phyloP scores from a whole-genome alignment of 2,888 invertebrate genomes.

The Pterostichus niger region DNA sequence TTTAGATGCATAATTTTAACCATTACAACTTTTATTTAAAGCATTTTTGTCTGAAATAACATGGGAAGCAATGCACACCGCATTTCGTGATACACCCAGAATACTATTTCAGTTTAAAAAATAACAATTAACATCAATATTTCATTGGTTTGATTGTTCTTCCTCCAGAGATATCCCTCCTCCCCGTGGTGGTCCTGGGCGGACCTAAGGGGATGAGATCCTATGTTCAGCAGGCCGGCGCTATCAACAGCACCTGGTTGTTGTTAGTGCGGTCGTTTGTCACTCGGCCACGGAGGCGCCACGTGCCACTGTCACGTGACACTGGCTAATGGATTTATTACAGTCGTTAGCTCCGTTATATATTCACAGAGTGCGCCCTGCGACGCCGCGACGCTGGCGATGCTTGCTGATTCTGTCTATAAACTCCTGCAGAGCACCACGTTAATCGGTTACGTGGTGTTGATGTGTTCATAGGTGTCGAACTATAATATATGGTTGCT shows the following conservation, averaged over 20 bases:
- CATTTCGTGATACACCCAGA: too few species aligned
- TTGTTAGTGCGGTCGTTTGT: constrained; percentile 67
- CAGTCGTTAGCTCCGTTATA: constrained; percentile 67
- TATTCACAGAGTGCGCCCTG: constrained; percentile 58
- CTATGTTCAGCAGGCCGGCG: constrained; percentile 48
- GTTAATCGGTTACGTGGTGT: constrained; percentile 31
- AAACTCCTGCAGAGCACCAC: constrained; percentile 41
- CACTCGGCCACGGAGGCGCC: constrained; percentile 65
- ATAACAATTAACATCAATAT: too few species aligned
- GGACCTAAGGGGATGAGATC: constrained; percentile 4
- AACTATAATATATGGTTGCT: background rate
- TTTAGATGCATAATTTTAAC: too few species aligned
- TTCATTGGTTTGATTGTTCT: background rate
- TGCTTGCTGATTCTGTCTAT: constrained; percentile 58
- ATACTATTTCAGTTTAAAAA: too few species aligned
- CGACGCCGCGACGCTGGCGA: constrained; percentile 1
- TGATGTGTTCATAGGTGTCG: constrained; percentile 42
- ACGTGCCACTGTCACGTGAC: constrained; percentile 67
- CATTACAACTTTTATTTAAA: too few species aligned
- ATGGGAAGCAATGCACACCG: too few species aligned
- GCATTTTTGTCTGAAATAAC: too few species aligned
- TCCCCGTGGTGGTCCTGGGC: background rate
- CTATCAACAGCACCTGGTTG: constrained; percentile 66
- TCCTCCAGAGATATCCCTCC: too few species aligned
- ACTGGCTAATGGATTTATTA: constrained; percentile 67